Evolutionary conservation across 2,888 invertebrate species (phyloP), one percentile per base, ranked within the genome.

Genomic region (Rhamphomyia laevipes): DNA sequence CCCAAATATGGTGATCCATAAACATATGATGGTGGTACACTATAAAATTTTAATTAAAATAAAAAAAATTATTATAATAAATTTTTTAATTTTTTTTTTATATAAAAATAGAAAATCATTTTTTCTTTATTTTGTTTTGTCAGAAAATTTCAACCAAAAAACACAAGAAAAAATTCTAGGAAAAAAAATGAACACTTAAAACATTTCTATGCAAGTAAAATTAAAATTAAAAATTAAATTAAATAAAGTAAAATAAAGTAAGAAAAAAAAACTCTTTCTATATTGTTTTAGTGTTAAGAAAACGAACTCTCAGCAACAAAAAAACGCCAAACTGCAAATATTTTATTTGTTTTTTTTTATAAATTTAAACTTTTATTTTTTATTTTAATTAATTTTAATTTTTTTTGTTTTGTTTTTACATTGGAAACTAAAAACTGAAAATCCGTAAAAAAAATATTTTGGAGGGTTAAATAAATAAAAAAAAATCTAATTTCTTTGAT

Each of bases 21-120:
- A 69, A 86, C 77, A 70, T 87, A 87, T 57, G 86, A 80, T 45
- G 84, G 85, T 53, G 84, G 83, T 58, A 86, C 81, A 58, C 81
- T 81, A 74, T 52, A 75, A 42, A 40, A 44, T n/a, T 71, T 46
- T 43, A 9, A 21, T 11, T 33, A n/a, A 46, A 27, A 6, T 41
- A 31, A 42, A 42, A 41, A 12, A 47, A 31, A 17, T 41, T 18
- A 30, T 15, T 42, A 5, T 18, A 37, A 13, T 7, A 41, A 43
- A 16, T 35, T 1, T 43, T 27, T 37, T 43, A 43, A 16, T 35
- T 1, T 43, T 27, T 37, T 15, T 37, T 47, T 16, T 37, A 23
- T 23, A 16, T 35, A 12, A 30, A 15, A 48, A 23, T 21, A 10
- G 37, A 65, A 62, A 53, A 51, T 49, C 46, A 31, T 38, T 38